These are phyloP conservation scores for Porites rus DNA, from an alignment of 92 coral and sea anemone species.

Conservation along the genomic window DNA sequence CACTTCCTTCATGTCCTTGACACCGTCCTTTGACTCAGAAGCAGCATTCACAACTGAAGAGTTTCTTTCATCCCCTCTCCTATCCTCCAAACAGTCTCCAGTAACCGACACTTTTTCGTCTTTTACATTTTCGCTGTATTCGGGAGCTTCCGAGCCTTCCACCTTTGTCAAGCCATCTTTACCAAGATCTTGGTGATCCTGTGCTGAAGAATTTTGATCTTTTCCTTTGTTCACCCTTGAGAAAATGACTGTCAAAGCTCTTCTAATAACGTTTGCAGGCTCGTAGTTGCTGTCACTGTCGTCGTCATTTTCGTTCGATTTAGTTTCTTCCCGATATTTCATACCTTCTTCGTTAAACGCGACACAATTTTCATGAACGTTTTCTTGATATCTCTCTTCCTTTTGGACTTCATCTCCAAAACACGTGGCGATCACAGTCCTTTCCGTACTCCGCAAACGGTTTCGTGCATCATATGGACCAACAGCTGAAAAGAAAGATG, in stretches of 20 bases:
- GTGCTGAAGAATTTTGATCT: too few species aligned
- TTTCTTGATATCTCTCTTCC: not conserved
- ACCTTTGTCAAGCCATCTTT: not conserved
- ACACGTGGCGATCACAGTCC: not conserved
- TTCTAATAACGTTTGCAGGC: not conserved
- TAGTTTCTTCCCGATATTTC: not conserved
- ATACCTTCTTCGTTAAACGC: not conserved
- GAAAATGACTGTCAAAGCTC: not conserved
- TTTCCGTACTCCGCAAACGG: not conserved
- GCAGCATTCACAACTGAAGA: not conserved
- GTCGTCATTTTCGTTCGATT: not conserved
- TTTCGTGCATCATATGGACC: not conserved
- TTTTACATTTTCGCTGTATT: not conserved
- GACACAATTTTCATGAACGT: not conserved
- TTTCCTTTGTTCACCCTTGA: not conserved
- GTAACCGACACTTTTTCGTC: not conserved
- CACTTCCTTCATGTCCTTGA: constrained; percentile 20
- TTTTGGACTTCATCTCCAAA: not conserved
- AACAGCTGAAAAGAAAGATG: not conserved
- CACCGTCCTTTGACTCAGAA: constrained; percentile 5
- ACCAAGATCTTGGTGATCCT: not conserved
- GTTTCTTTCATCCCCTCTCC: not conserved
- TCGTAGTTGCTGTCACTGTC: constrained; percentile 7
- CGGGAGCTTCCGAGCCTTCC: too few species aligned
- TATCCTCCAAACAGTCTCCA: not conserved